Conservation (phyloP, 1,140 invertebrate species). For the Penaeus chinensis region DNA sequence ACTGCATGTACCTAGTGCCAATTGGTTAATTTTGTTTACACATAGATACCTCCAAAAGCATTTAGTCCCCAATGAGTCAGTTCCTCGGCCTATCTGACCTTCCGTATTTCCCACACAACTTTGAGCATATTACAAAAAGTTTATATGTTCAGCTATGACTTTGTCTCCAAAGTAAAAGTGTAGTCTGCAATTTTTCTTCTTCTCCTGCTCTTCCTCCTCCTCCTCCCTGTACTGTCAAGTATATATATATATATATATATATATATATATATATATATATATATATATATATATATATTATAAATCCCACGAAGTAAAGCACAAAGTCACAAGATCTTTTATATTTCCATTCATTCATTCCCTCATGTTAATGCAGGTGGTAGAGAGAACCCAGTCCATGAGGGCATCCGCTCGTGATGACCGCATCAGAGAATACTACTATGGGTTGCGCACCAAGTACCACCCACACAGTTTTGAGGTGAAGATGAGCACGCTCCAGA, state of each 20-base stretch:
- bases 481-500: conserved; percentile 71
- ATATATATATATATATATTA: neutral
- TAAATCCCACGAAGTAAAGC: too few relatives aligned
- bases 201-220: too few relatives aligned
- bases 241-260: conserved; percentile 20
- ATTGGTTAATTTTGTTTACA: too few relatives aligned
- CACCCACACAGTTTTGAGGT: conserved; percentile 73
- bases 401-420: conserved; percentile 82
- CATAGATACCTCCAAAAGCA: too few relatives aligned
- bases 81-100: too few relatives aligned
- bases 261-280: neutral
- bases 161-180: too few relatives aligned
- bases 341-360: neutral
- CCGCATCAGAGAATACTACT: conserved; percentile 94
- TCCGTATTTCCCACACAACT: too few relatives aligned
- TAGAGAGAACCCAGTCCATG: conserved; percentile 81
- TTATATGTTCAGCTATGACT: neutral
- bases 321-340: neutral
- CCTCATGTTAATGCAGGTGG: conserved; percentile 75
- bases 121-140: neutral
- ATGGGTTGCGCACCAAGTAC: conserved; percentile 83
- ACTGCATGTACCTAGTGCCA: too few relatives aligned
- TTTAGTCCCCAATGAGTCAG: too few relatives aligned
- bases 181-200: too few relatives aligned
- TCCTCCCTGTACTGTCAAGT: too few relatives aligned